Evolutionary conservation across 2,888 invertebrate species (phyloP).

Genomic region (Thyatira batis): DNA sequence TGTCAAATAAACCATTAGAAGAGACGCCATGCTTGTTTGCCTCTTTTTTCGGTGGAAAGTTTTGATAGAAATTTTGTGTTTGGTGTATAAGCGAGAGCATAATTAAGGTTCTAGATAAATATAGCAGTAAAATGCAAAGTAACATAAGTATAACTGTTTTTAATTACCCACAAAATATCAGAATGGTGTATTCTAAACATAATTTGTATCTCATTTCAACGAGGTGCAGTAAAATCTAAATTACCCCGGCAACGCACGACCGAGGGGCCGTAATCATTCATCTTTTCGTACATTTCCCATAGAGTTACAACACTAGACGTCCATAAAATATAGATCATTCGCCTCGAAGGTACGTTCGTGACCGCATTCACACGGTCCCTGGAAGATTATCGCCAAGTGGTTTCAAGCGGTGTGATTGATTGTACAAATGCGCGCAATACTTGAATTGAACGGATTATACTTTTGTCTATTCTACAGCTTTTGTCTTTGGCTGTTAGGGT

Average conservation of each 20-base stretch:
- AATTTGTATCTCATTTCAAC: background rate
- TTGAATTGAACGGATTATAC: slow-evolving; percentile 61
- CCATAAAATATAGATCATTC: slow-evolving; percentile 65
- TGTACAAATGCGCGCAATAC: slow-evolving; percentile 56
- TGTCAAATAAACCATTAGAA: slow-evolving; percentile 23
- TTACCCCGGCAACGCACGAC: slow-evolving; percentile 9
- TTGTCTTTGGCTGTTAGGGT: slow-evolving; percentile 24
- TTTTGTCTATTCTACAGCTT: slow-evolving; percentile 50
- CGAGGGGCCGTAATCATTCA: slow-evolving; percentile 26
- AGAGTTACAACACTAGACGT: slow-evolving; percentile 58
- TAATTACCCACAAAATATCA: background rate
- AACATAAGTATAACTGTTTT: too few relatives aligned
- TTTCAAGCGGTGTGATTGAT: slow-evolving; percentile 72
- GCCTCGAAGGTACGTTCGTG: slow-evolving; percentile 42
- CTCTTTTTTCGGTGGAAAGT: too few relatives aligned
- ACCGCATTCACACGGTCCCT: slow-evolving; percentile 76
- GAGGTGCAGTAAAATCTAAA: background rate
- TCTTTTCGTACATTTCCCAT: slow-evolving; percentile 50
- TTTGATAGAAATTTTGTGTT: too few relatives aligned
- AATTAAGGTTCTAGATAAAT: too few relatives aligned
- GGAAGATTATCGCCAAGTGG: slow-evolving; percentile 66
- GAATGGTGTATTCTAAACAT: background rate
- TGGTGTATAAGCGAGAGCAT: too few relatives aligned
- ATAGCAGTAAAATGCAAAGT: too few relatives aligned
- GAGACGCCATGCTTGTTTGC: slow-evolving; percentile 2